Evolutionary conservation across 2,113 vertebrate genomes (phyloP), one percentile per base, ranked within the genome.

Genomic region (Albula goreensis): DNA sequence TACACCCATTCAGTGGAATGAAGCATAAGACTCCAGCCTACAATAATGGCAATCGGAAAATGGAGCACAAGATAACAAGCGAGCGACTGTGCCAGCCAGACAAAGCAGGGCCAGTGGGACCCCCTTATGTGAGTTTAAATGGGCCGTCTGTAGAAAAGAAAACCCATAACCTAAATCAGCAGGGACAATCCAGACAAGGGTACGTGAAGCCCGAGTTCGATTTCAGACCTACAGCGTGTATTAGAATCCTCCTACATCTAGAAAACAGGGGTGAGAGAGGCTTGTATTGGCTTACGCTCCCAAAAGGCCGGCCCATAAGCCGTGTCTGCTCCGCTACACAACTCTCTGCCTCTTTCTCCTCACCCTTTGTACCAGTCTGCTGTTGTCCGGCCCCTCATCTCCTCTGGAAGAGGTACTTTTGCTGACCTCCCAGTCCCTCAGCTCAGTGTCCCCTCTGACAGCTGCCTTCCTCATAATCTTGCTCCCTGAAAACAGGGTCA

Each of bases 201-300:
- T 84, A 80, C 70, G 80, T 86, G 82, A 85, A 85, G 85, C 87
- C 86, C 80, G 85, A 80, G 85, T 85, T 83, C 84, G 88, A 70
- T 41, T 41, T 41, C 31, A 41, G 31, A 41, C 31, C 31, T 41
- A 41, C 31, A 41, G 31, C 31, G 31, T 41, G 31, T 41, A 41
- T 41, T 41, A 41, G 31, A 41, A 41, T 41, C 31, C 31, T 81
- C 84, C 41, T 50, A 85, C 60, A 70, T 81, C 78, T 31, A 53
- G 50, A 74, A 77, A 82, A 82, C 63, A 2, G 7, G 63, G 19
- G n/a, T n/a, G 63, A 70, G 63, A 3, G 63, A 41, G 31, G 12
- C 31, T 13, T 48, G 52, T 63, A 31, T 10, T 11, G 53, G 52
- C 49, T 81, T 50, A 7, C 52, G 3, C 52, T 50, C 78, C 31